phyloP scores from a whole-genome alignment of 2,113 vertebrate genomes.

The Spea bombifrons region DNA sequence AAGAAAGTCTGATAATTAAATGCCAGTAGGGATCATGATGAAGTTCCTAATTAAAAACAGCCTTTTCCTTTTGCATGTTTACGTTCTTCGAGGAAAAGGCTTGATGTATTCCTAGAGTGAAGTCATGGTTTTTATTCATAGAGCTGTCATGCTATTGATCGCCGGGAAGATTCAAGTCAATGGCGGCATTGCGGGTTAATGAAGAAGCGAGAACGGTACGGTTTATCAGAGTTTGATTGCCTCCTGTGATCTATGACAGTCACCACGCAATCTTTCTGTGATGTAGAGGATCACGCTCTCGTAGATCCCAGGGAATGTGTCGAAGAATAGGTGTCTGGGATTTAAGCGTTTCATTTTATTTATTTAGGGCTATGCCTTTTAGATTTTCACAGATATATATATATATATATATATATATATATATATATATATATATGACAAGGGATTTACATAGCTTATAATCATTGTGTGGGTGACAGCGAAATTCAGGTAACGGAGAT shows the following conservation, averaged over 20 bases:
- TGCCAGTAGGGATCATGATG: background rate
- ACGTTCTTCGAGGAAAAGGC: background rate
- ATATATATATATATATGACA: background rate
- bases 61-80: background rate
- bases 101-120: background rate
- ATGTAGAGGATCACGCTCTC: background rate
- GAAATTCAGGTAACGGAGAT: background rate
- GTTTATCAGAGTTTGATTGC: slow-evolving; percentile 3
- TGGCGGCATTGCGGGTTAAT: slow-evolving; percentile 18
- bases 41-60: background rate
- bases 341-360: background rate
- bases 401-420: background rate
- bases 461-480: background rate
- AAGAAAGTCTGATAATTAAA: background rate
- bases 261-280: background rate
- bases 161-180: slow-evolving; percentile 18
- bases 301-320: slow-evolving; percentile 1
- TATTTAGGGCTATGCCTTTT: too few species aligned
- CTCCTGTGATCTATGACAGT: slow-evolving; percentile 1
- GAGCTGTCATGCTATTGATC: slow-evolving; percentile 30
- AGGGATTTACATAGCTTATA: background rate
- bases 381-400: too few species aligned
- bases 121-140: slow-evolving; percentile 2
- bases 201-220: slow-evolving; percentile 4
- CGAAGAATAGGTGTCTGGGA: background rate